A percentile compares a stretch with the other conserved stretches of the same genome.
Conservation (phyloP, 2,888 invertebrate species). For the Deladenus siricidicola region DNA sequence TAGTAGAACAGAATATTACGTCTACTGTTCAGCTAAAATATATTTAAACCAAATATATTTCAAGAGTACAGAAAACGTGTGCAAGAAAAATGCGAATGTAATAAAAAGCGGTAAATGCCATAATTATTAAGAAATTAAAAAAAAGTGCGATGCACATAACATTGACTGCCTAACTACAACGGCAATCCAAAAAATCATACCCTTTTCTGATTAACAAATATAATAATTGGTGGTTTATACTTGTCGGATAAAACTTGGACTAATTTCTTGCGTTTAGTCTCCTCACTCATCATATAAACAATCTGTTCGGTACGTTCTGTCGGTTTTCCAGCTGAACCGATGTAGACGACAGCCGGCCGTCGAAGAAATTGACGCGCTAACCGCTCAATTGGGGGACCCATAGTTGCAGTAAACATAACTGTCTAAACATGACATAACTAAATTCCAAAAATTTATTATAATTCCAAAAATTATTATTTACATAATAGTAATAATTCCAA, state of each 20-base stretch:
- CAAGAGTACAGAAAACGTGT: too few relatives aligned
- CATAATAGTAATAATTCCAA: too few relatives aligned
- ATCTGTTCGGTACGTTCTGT: conserved; percentile 88
- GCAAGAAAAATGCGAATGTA: too few relatives aligned
- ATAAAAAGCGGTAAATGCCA: too few relatives aligned
- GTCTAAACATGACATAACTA: conserved; percentile 65
- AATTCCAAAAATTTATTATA: too few relatives aligned
- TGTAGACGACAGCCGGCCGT: conserved; percentile 78
- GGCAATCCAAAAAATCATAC: conserved; percentile 17
- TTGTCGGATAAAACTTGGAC: conserved; percentile 84
- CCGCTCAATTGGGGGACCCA: conserved; percentile 95
- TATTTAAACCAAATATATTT: too few relatives aligned
- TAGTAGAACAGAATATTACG: too few relatives aligned
- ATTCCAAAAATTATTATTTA: too few relatives aligned
- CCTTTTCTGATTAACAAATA: conserved; percentile 99
- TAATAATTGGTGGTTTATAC: conserved; percentile 78
- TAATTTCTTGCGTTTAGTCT: conserved; percentile 86
- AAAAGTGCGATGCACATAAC: too few relatives aligned
- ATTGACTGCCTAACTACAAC: too few relatives aligned
- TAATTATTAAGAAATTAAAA: too few relatives aligned
- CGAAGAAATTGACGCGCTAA: conserved; percentile 86
- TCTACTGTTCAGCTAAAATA: too few relatives aligned
- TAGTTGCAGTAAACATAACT: conserved; percentile 99
- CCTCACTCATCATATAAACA: conserved; percentile 86
- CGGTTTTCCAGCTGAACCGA: conserved; percentile 88